Evolutionary conservation across 2,888 invertebrate genomes (phyloP), one percentile per base, ranked within the genome.

Genomic region (Villa cingulata): DNA sequence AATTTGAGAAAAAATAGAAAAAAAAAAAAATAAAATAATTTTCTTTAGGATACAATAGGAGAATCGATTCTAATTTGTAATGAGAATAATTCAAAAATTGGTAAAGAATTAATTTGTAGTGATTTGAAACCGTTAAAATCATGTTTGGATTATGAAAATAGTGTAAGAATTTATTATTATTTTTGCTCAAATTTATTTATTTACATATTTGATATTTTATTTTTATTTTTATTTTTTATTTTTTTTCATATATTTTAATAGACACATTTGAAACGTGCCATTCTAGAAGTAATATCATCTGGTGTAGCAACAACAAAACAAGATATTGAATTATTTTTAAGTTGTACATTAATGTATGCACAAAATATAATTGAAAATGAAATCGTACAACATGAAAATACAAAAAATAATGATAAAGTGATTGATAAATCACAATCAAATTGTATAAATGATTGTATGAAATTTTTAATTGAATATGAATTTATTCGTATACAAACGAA

Each of bases 11-110:
- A n/a, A n/a, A n/a, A n/a, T n/a, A n/a, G n/a, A 2, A 43, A 10
- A 16, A 37, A 37, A 20, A 4, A 37, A 41, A 48, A 39, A 47
- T 34, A 37, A 37, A 36, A 23, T 19, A 27, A 5, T 45, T 18
- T 37, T 38, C 44, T 42, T 20, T 66, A 70, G 64, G 80, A 80
- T 54, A 70, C 68, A 2, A 69, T 74, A 50, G 92, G 95, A 34
- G 95, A 96, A 71, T 94, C 95, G 63, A 83, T 95, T 57, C 72
- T 97, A 41, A 76, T 96, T 39, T 95, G 95, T 63, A 83, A 83
- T 53, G 75, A 79, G 38, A 76, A 72, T 54, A 90, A 92, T 62
- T 78, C 77, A 54, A 74, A 75, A 56, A 73, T 79, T 49, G 91
- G 84, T 0, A 74, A 77, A 56, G 72, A 75, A 42, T 70, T 96